Percentiles rank a stretch among this genome's conserved stretches.
Evolutionary conservation across 2,113 vertebrate genomes (phyloP).

Genomic region (Hippopotamus amphibius): DNA sequence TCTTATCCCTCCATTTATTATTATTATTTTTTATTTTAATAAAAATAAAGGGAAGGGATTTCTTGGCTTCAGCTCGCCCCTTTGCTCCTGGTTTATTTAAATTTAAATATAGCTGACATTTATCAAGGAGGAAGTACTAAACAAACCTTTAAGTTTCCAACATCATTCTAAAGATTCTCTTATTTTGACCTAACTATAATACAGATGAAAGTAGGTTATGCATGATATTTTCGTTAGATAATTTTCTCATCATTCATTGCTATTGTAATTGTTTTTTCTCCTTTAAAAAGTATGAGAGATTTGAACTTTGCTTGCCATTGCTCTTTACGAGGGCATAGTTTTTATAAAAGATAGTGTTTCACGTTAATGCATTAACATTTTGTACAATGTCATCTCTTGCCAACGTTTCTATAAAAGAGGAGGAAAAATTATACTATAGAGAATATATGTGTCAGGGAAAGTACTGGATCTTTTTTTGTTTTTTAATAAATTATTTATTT

Average conservation of each 20-base stretch:
- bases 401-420: neutral
- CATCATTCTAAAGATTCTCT: conserved; percentile 35
- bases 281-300: neutral
- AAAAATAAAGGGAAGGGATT: neutral
- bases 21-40: neutral
- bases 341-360: neutral
- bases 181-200: neutral
- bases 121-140: conserved; percentile 9
- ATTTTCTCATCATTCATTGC: conserved; percentile 31
- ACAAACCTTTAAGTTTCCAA: conserved; percentile 49
- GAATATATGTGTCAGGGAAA: neutral
- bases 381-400: neutral
- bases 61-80: neutral
- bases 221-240: neutral
- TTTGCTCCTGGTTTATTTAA: conserved; percentile 62
- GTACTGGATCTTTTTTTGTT: neutral
- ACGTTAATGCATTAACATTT: conserved; percentile 9
- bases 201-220: conserved; percentile 32
- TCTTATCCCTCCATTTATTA: neutral
- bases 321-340: neutral
- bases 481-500: no score
- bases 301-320: neutral
- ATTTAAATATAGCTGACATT: conserved; percentile 44
- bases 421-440: neutral
- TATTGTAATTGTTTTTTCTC: neutral